Base-by-base conservation (phyloP, 2,113 vertebrate genomes). In the Osmerus mordax region DNA sequence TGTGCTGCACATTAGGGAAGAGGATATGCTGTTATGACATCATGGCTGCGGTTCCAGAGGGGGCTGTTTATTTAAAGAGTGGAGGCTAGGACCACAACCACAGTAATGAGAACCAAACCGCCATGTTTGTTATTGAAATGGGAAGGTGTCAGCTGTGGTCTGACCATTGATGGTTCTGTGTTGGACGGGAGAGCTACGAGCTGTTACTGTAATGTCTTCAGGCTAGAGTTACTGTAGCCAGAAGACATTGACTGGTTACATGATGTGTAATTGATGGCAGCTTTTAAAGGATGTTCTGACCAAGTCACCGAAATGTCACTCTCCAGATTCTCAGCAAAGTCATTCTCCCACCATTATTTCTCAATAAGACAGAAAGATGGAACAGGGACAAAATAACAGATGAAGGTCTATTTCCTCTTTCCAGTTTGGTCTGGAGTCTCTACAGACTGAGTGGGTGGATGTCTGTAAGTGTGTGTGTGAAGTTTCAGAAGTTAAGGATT, bases 51-150 rank as follows among this genome's bases (percentile, higher is more conserved):
- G 84, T 84, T 85, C 79, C 78, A 69, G 70, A 83, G 82, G 78
- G 62, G 81, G 25, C 53, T 76, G 87, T 90, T 91, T 91, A 90
- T 91, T 91, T 90, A 88, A 85, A 84, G 84, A 89, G 84, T 74
- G 71, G 81, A 76, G 84, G 74, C 70, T 75, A 78, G 41, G 76
- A 82, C 82, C 71, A 55, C 77, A 74, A 82, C 74, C 85, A 11
- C 81, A 59, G 80, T 90, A 90, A 91, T 89, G 85, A 88, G 84
- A 87, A 86, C 83, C 85, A 88, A 89, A 87, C 85, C 81, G 3
- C 75, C 77, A 29, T 76, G 86, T 89, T 89, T 83, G 86, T 85
- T 84, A 84, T 84, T 84, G 79, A 88, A 87, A 82, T 80, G 83
- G 81, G 77, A 70, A 67, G 79, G 80, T 78, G 83, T 83, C 84